Percentiles rank a stretch among this genome's conserved stretches.
phyloP scores from a whole-genome alignment of 2,888 invertebrate genomes.

The Parelbella ahira region DNA sequence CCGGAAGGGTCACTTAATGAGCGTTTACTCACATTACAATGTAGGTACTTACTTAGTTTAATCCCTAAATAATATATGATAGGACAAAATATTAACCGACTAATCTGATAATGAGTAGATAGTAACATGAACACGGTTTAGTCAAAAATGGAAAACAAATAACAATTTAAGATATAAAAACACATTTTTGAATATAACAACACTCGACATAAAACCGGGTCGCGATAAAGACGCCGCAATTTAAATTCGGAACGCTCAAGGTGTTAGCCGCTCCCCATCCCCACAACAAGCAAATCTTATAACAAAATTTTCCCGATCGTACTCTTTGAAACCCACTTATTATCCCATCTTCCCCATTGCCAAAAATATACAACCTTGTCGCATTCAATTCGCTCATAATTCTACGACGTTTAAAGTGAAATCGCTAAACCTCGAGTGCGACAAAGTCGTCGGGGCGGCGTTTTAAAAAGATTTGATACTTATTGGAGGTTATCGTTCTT shows the following conservation, averaged over 20 bases:
- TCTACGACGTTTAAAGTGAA: conserved; percentile 2
- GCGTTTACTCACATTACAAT: too few species aligned
- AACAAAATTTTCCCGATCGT: conserved; percentile 47
- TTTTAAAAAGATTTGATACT: conserved; percentile 39
- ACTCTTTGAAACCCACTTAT: conserved; percentile 42
- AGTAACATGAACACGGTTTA: too few species aligned
- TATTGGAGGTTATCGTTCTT: conserved; percentile 34
- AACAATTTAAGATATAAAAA: too few species aligned
- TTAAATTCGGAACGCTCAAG: conserved; percentile 36
- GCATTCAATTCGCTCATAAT: conserved; percentile 25
- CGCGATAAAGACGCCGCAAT: conserved; percentile 35
- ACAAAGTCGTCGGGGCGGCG: conserved; percentile 32
- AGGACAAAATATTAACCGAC: too few species aligned
- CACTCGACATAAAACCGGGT: conserved; percentile 19
- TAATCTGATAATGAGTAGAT: too few species aligned
- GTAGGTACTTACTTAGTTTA: too few species aligned
- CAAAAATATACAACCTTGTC: conserved; percentile 36
- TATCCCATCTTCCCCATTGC: conserved; percentile 40
- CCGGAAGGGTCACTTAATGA: too few species aligned
- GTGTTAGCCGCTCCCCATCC: conserved; percentile 37
- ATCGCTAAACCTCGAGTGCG: conserved; percentile 21
- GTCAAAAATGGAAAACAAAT: too few species aligned
- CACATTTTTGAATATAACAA: too few species aligned
- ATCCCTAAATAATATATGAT: too few species aligned
- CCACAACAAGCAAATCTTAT: conserved; percentile 36